Conservation (phyloP, 2,888 invertebrate species). For the Xestia xanthographa region DNA sequence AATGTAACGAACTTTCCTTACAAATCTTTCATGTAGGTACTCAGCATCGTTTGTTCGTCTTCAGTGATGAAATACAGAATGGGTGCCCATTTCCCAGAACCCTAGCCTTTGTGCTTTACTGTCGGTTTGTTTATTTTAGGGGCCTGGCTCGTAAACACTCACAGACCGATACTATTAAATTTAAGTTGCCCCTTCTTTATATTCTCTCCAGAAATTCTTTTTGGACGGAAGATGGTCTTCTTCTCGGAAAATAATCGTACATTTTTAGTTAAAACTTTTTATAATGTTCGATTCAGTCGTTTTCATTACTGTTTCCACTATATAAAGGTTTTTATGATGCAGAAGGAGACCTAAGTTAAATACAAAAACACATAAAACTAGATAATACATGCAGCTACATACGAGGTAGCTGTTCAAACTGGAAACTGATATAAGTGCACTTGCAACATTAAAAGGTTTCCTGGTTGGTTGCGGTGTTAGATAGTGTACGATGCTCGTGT, state of each 20-base stretch:
- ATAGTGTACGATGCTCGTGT: constrained; percentile 80
- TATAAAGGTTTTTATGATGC: constrained; percentile 16
- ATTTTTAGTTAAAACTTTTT: constrained; percentile 23
- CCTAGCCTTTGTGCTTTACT: constrained; percentile 85
- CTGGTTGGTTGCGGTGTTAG: constrained; percentile 72
- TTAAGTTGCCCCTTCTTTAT: constrained; percentile 84
- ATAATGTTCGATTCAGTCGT: constrained; percentile 8
- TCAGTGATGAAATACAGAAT: constrained; percentile 82
- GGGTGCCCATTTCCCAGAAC: constrained; percentile 81
- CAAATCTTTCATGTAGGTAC: constrained; percentile 51
- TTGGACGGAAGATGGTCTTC: constrained; percentile 46
- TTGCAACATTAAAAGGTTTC: constrained; percentile 75
- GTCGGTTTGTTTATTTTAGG: constrained; percentile 87
- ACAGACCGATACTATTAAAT: constrained; percentile 86
- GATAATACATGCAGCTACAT: constrained; percentile 33
- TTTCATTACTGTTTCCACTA: constrained; percentile 23
- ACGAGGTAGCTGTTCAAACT: constrained; percentile 68
- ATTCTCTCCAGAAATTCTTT: constrained; percentile 80
- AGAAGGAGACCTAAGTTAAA: constrained; percentile 23
- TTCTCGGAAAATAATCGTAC: constrained; percentile 37
- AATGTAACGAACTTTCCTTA: constrained; percentile 14
- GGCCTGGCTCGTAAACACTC: constrained; percentile 87
- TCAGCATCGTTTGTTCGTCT: constrained; percentile 76
- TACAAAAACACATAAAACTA: constrained; percentile 25
- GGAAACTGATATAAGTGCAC: constrained; percentile 74